Conservation (phyloP, 2,888 invertebrate genomes). For the Dione vanillae region DNA sequence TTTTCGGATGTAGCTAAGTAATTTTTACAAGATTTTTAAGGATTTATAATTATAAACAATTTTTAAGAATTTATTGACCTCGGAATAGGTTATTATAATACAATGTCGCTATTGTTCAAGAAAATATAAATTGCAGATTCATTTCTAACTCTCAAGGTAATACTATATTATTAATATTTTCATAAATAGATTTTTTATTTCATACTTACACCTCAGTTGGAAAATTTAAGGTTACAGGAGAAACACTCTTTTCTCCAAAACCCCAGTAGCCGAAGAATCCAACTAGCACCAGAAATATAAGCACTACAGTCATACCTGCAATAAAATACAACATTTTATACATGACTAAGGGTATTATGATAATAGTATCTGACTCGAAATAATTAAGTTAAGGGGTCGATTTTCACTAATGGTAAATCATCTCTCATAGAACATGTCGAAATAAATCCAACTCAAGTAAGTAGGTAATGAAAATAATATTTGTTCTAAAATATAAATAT, state of each 20-base stretch:
- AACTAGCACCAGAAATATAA: constrained; percentile 66
- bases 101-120: not conserved
- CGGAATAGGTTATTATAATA: not conserved
- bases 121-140: not conserved
- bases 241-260: constrained; percentile 63
- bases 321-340: constrained; percentile 29
- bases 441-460: too few species aligned
- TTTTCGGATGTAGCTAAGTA: too few species aligned
- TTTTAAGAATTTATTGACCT: not conserved
- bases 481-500: too few species aligned
- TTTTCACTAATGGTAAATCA: too few species aligned
- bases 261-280: constrained; percentile 81
- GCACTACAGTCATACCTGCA: constrained; percentile 72
- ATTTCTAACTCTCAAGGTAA: not conserved
- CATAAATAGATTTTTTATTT: not conserved
- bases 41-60: too few species aligned
- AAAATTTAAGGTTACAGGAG: constrained; percentile 76
- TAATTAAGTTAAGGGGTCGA: too few species aligned
- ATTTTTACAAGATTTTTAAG: too few species aligned
- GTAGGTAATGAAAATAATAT: too few species aligned
- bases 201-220: constrained; percentile 67
- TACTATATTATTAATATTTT: too few species aligned
- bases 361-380: too few species aligned
- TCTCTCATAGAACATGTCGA: too few species aligned
- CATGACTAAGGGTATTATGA: too few species aligned